Base-by-base conservation (phyloP, 2,888 invertebrate genomes). In the Adelphocoris suturalis region DNA sequence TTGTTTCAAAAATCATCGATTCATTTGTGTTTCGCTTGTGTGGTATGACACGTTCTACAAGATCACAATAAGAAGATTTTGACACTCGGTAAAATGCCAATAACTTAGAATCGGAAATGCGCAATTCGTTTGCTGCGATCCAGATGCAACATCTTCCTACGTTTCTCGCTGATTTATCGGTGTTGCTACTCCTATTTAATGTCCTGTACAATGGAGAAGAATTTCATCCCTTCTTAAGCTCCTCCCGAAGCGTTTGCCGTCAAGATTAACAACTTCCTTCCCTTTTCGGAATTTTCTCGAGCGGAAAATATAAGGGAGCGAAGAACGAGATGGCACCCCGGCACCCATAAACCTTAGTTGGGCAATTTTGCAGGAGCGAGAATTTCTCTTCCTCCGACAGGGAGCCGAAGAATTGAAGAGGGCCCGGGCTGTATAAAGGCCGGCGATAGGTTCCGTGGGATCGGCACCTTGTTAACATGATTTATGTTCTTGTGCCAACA, bases 261-360 rank as follows among this genome's bases (percentile, higher is more conserved):
- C 61, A n/a, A 61, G 19, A 61, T 68, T 68, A 23, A 23, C 68
- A 68, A 68, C 68, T 68, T 68, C 68, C 68, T 68, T 7, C 23
- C 23, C 23, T 68, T 11, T 68, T 12, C 11, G 68, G 27, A 68
- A 14, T 52, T 68, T 68, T 23, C 68, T 68, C 23, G 23, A 23
- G 68, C 68, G 13, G 23, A 19, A 68, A 68, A 68, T 68, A 68
- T 68, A 23, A 68, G 68, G 27, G 68, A 68, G 27, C 19, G 4
- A 16, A 27, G 12, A 19, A 68, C 12, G 68, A 68, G 68, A 68
- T n/a, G 68, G 27, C 1, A 9, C 23, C 68, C 68, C 23, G 5
- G 19, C 57, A 61, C 68, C 68, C 68, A 68, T 68, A 68, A 68
- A 68, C 68, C 68, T 68, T 68, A 68, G 68, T 68, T 68, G 68